Base-by-base conservation (phyloP, 2,888 invertebrate genomes). In the Campoletis raptor region DNA sequence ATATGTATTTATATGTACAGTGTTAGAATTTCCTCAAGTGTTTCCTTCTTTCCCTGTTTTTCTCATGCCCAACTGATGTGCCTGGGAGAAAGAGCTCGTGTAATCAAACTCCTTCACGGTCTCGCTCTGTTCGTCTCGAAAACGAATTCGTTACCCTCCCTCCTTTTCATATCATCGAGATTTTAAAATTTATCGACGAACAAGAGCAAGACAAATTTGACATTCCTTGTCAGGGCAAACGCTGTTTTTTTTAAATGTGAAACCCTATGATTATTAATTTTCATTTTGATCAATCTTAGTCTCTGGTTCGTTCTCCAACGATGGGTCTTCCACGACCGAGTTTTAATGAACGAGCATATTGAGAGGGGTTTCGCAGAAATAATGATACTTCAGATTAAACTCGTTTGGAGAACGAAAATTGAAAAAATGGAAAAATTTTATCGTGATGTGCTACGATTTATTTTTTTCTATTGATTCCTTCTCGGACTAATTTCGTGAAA, bases 21-120 rank as follows among this genome's bases (percentile, higher is more conserved):
- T 72, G 82, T 85, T 76, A 78, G 66, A 70, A 80, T 88, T 87
- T 86, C 87, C 85, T 88, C 85, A 80, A 87, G 86, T 78, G 81
- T 87, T 83, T 82, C 84, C 82, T 74, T 88, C 87, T 86, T 85
- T 84, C 86, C 81, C 72, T 81, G 80, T 81, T 66, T 57, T 74
- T 81, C 74, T 67, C 74, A 21, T 67, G 64, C 67, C 61, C 69
- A 77, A 67, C 83, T 80, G 52, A 67, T 54, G 72, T 78, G 64
- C 61, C 79, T 77, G 72, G 73, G 77, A 80, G 54, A 42, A 61
- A 67, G 76, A 83, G 66, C 81, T 86, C 88, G 86, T 86, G 40
- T 54, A 85, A 87, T 87, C 88, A 86, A 79, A 83, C 87, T 85
- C 88, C 87, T 83, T 78, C 74, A 81, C 81, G 79, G 83, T 87